Evolutionary conservation across 2,888 invertebrate genomes (phyloP), one percentile per base, ranked within the genome.

Genomic region (Idaea biselata): DNA sequence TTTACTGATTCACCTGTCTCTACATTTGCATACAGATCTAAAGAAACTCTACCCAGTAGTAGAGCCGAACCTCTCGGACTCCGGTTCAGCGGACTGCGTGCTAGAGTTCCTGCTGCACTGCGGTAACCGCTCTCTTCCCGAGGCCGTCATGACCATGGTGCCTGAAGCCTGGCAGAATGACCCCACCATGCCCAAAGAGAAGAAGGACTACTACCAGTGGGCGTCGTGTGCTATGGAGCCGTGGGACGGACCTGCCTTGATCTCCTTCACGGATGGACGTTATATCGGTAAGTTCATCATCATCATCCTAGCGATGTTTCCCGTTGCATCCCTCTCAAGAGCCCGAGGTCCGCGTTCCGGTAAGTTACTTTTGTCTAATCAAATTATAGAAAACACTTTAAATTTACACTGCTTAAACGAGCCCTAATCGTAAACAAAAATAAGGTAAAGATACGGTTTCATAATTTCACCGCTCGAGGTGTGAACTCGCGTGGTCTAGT

Each of bases 131-230:
- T 94, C 97, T 0, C 90, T 99, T 71, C 97, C 99, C 0, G 99
- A 99, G 94, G 99, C 99, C 58, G 97, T 99, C 55, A 98, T 99
- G 98, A 99, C 98, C 0, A 99, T 99, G 99, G 99, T 98, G 58
- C 99, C 99, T 0, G 99, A 99, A 87, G 99, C 99, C 0, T 99
- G 99, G 99, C 99, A 99, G 89, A 98, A 98, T 82, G 99, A 98
- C 84, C 91, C 94, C 66, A 96, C 97, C 31, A 99, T 99, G 99
- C 94, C 97, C 0, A 94, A 95, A 68, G 97, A 97, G 80, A 99
- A 99, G 88, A 95, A 97, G 60, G 97, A 98, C 81, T 99, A 98
- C 86, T 99, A 99, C 89, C 96, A 97, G 73, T 99, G 99, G 99
- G 97, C 98, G 16, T 96, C 98, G 0, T 99, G 97, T 81, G 97